These are phyloP conservation scores for Leptothorax acervorum DNA, from an alignment of 2,888 invertebrate species.

Conservation along the genomic window DNA sequence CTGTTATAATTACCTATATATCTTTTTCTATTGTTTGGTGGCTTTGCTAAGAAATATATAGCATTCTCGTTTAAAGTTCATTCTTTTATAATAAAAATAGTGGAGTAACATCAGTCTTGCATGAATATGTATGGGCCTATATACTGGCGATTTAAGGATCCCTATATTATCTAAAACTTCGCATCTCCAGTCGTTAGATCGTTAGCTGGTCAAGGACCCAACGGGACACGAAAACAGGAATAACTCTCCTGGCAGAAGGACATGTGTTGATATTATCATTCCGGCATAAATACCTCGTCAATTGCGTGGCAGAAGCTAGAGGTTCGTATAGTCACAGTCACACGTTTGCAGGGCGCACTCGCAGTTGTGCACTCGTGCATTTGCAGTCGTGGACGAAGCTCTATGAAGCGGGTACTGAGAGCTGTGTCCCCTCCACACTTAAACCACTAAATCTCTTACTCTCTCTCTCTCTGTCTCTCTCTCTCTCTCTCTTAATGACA, in stretches of 20 bases:
- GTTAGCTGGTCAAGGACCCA: background rate
- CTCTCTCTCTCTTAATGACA: slow-evolving; percentile 15
- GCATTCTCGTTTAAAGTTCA: background rate
- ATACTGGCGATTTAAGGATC: background rate
- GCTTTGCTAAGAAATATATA: background rate
- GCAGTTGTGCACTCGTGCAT: slow-evolving; percentile 79
- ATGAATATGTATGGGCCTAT: background rate
- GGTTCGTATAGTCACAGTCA: slow-evolving; percentile 85
- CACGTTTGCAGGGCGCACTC: slow-evolving; percentile 82
- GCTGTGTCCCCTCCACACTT: slow-evolving; percentile 84
- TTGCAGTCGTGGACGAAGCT: slow-evolving; percentile 83
- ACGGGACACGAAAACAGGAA: background rate
- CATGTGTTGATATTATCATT: slow-evolving; percentile 85
- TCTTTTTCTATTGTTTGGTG: background rate
- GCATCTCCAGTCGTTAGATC: background rate
- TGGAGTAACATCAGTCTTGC: background rate
- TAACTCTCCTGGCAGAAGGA: slow-evolving; percentile 78
- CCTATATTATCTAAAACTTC: background rate
- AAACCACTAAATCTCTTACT: slow-evolving; percentile 82
- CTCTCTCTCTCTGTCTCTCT: slow-evolving; percentile 12
- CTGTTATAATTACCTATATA: background rate
- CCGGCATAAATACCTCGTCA: slow-evolving; percentile 85
- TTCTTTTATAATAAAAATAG: background rate
- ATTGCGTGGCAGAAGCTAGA: slow-evolving; percentile 85
- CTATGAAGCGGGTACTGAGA: slow-evolving; percentile 85